A percentile compares a stretch with the other conserved stretches of the same genome.
Evolutionary conservation across 2,113 vertebrate genomes (phyloP).

Genomic region (Gasterosteus nipponicus): DNA sequence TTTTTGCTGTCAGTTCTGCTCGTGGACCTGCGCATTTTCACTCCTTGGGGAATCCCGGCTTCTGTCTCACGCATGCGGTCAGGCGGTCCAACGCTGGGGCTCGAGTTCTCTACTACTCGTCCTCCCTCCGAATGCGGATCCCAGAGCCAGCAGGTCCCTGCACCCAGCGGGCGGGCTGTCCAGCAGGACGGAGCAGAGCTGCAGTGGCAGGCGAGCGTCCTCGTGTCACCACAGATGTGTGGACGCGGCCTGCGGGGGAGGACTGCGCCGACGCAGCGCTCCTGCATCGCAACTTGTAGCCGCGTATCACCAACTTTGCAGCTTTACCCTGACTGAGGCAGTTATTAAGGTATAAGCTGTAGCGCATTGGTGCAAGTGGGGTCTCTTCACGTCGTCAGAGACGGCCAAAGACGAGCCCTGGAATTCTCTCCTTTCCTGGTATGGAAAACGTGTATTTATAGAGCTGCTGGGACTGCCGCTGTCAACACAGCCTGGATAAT

Average conservation of each 20-base stretch:
- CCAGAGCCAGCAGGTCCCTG: conserved; percentile 5
- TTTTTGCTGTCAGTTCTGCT: neutral
- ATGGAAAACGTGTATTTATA: conserved; percentile 32
- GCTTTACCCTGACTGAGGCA: conserved; percentile 1
- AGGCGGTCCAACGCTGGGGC: neutral
- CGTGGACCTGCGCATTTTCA: neutral
- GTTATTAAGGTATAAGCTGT: neutral
- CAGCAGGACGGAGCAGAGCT: conserved; percentile 25
- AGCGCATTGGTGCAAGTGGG: neutral
- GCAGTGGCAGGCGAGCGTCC: conserved; percentile 45
- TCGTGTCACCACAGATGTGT: conserved; percentile 16
- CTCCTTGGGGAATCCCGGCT: neutral
- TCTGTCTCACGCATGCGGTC: conserved; percentile 21
- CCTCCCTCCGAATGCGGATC: conserved; percentile 12
- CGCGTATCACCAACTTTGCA: conserved; percentile 4
- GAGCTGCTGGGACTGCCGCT: conserved; percentile 26
- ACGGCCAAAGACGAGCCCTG: neutral
- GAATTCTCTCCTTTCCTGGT: conserved; percentile 3
- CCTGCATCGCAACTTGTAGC: conserved; percentile 24
- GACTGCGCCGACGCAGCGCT: conserved; percentile 43
- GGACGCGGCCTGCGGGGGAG: neutral
- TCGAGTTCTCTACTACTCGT: conserved; percentile 7
- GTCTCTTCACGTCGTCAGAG: neutral
- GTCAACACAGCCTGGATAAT: conserved; percentile 50
- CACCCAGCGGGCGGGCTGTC: conserved; percentile 38